A percentile compares a stretch with the other conserved stretches of the same genome.
Conservation (phyloP, 2,113 vertebrate species). For the Pterocles gutturalis region DNA sequence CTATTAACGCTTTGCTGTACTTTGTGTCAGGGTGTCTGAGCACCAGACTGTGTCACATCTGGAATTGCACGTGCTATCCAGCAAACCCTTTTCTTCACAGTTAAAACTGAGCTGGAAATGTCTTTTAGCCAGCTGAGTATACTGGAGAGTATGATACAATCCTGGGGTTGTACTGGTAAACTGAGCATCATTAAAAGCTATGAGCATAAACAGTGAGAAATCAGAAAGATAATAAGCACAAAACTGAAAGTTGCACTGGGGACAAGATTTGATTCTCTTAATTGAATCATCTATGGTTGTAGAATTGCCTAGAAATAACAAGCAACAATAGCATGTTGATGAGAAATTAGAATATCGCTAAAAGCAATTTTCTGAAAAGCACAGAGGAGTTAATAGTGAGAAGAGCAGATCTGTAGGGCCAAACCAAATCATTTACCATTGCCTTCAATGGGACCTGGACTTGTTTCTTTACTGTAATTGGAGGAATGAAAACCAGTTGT, state of each 20-base stretch:
- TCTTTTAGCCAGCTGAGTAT: background rate
- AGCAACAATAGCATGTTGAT: background rate
- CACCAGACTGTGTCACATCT: background rate
- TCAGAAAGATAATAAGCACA: background rate
- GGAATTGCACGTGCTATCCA: background rate
- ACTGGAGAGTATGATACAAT: background rate
- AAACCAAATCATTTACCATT: background rate
- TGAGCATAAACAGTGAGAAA: background rate
- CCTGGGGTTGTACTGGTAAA: background rate
- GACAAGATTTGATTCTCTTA: background rate
- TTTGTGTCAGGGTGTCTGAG: background rate
- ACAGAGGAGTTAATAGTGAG: background rate
- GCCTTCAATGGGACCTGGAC: background rate
- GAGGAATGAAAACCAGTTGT: background rate
- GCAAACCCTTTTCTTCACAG: background rate
- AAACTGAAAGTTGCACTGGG: background rate
- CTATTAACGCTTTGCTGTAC: constrained; percentile 5
- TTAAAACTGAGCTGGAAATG: background rate
- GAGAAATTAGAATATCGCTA: background rate
- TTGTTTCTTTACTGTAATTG: background rate
- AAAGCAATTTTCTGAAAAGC: background rate
- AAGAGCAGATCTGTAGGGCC: background rate
- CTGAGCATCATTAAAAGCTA: background rate
- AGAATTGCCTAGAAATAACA: background rate
- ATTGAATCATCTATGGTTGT: background rate